Conservation (phyloP, 2,113 vertebrate genomes). For the Pipa parva region DNA sequence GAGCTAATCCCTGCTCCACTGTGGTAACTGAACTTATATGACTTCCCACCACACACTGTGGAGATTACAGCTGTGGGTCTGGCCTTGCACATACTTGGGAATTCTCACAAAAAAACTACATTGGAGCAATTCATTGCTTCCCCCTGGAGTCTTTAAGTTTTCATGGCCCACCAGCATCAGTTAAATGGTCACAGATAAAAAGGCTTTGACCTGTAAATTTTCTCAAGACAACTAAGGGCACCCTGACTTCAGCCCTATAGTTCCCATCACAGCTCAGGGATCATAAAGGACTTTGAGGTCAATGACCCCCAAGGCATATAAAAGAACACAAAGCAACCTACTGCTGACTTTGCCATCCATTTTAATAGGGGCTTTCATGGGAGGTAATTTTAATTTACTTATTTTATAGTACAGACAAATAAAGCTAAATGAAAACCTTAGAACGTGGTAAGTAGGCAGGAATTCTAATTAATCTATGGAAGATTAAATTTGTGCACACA, state of each 20-base stretch:
- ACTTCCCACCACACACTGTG: conserved; percentile 42
- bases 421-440: no score
- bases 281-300: conserved; percentile 56
- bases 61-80: conserved; percentile 49
- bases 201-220: conserved; percentile 65
- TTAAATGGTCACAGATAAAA: conserved; percentile 70
- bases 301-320: conserved; percentile 45
- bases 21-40: conserved; percentile 40
- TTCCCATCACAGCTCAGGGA: conserved; percentile 52
- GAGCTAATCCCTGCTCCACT: no score
- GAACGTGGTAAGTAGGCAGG: no score
- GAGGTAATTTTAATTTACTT: no score
- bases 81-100: conserved; percentile 58
- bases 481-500: no score
- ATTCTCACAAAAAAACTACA: conserved; percentile 60
- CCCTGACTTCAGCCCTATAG: conserved; percentile 40
- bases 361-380: conserved; percentile 44
- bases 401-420: no score
- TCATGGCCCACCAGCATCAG: conserved; percentile 64
- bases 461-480: no score
- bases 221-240: conserved; percentile 48
- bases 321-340: conserved; percentile 46
- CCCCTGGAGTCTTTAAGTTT: conserved; percentile 59
- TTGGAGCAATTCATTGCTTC: conserved; percentile 57
- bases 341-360: conserved; percentile 43